Conservation (phyloP, 2,113 vertebrate species). For the Leiothrix lutea region DNA sequence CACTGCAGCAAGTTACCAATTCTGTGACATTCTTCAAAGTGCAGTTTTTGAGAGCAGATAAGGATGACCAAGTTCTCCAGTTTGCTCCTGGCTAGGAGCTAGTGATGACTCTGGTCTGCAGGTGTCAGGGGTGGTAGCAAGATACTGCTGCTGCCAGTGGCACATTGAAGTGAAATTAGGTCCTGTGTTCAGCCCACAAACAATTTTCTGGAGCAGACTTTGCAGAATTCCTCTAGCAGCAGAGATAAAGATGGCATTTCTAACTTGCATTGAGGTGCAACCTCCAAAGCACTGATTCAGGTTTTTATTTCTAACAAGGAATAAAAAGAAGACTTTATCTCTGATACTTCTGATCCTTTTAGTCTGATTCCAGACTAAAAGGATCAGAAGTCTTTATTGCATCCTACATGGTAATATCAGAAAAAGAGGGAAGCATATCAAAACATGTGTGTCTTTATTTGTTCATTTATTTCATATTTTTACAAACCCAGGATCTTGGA, state of each 20-base stretch:
- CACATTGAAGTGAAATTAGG: accelerated
- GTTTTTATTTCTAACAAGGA: background rate
- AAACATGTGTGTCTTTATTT: background rate
- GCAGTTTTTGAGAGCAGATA: background rate
- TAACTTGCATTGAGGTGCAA: background rate
- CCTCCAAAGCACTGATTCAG: accelerated
- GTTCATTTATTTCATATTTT: background rate
- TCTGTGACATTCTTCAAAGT: background rate
- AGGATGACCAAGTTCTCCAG: background rate
- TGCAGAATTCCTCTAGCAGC: background rate
- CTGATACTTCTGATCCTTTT: background rate
- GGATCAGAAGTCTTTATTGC: background rate
- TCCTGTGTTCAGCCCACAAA: background rate
- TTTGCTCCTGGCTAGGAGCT: background rate
- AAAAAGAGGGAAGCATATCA: background rate
- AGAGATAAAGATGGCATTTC: background rate
- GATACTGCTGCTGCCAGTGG: background rate
- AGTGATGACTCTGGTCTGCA: background rate
- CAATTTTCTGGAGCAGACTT: background rate
- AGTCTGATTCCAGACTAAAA: background rate
- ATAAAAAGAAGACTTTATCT: background rate
- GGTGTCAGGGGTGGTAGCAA: background rate
- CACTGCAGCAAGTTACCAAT: background rate
- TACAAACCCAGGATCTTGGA: background rate
- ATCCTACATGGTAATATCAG: background rate